Evolutionary conservation across 2,888 invertebrate genomes (phyloP).

Genomic region (Himalopsyche tibetana): DNA sequence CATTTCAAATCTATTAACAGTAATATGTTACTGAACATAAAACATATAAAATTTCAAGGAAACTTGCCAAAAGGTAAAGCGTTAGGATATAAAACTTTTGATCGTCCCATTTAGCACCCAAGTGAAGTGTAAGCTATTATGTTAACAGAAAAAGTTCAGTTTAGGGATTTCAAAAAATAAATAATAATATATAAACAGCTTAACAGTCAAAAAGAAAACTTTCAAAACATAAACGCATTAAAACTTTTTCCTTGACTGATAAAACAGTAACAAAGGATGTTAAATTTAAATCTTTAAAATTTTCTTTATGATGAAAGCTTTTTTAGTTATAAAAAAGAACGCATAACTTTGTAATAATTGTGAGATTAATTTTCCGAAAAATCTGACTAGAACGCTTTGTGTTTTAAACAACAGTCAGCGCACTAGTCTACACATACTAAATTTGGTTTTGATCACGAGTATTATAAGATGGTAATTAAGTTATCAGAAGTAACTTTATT

Average conservation of each 20-base stretch:
- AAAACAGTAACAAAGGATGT: conserved; percentile 37
- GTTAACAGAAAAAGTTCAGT: conserved; percentile 20
- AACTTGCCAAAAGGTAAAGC: background rate
- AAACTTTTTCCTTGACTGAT: conserved; percentile 37
- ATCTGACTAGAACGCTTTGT: too few species aligned
- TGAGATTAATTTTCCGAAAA: too few species aligned
- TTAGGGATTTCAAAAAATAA: conserved; percentile 26
- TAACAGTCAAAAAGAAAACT: conserved; percentile 23
- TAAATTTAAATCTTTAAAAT: conserved; percentile 31
- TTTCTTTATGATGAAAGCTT: background rate
- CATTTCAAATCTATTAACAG: too few species aligned
- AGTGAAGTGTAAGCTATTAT: conserved; percentile 35
- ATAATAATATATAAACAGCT: conserved; percentile 31
- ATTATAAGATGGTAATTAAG: too few species aligned
- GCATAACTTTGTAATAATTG: background rate
- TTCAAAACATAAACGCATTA: conserved; percentile 39
- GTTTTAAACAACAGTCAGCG: too few species aligned
- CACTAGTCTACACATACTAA: too few species aligned
- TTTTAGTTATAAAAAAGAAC: background rate
- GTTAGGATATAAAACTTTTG: background rate
- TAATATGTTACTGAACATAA: background rate
- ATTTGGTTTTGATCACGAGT: too few species aligned
- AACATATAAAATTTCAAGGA: background rate
- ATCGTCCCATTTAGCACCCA: conserved; percentile 32
- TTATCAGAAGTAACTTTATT: too few species aligned